phyloP scores from a whole-genome alignment of 2,113 vertebrate species.

The Microtus richardsoni region DNA sequence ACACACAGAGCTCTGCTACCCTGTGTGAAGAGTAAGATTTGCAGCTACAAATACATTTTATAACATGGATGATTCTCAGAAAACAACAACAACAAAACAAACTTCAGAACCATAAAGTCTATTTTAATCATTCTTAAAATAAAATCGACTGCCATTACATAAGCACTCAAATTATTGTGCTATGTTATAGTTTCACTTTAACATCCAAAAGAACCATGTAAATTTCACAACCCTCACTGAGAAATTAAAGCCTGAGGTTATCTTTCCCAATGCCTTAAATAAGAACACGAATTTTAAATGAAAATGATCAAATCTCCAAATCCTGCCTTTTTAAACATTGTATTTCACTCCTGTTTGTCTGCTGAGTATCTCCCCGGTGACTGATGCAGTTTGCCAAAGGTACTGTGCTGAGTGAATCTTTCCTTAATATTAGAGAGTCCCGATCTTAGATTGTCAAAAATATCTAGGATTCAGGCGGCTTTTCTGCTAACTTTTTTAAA shows the following conservation, averaged over 20 bases:
- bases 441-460: slow-evolving; percentile 25
- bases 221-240: neutral
- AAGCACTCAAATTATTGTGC: neutral
- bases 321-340: neutral
- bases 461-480: neutral
- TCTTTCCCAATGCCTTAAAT: neutral
- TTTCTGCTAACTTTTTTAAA: neutral
- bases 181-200: neutral
- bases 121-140: neutral
- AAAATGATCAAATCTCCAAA: neutral
- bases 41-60: neutral
- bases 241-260: neutral
- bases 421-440: neutral
- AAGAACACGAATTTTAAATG: neutral
- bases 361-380: neutral
- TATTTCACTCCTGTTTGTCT: neutral
- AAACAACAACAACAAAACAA: neutral
- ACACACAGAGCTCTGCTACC: neutral
- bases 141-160: neutral
- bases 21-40: neutral
- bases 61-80: neutral
- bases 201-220: neutral
- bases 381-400: neutral
- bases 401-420: neutral
- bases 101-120: neutral